Percentiles rank a stretch among this genome's conserved stretches.
phyloP scores from a whole-genome alignment of 2,888 invertebrate genomes.

The Ophion costatus region DNA sequence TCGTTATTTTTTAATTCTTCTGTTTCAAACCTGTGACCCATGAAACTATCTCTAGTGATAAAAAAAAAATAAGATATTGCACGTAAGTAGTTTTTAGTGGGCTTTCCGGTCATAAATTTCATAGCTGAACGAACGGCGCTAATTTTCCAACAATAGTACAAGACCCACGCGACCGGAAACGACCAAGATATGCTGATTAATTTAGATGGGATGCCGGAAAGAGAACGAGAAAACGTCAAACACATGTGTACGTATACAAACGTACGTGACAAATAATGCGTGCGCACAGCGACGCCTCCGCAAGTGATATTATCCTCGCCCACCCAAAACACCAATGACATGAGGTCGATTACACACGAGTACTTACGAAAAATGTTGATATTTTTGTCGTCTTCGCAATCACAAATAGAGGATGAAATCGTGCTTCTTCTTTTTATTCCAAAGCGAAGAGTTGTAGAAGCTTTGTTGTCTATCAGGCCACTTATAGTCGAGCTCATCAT shows the following conservation, averaged over 20 bases:
- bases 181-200: not conserved
- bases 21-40: not conserved
- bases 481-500: not conserved
- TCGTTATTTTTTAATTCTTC: not conserved
- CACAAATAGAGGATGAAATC: not conserved
- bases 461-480: not conserved
- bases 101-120: not conserved
- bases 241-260: not conserved
- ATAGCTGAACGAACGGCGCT: not conserved
- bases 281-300: constrained; percentile 27
- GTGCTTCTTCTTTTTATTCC: not conserved
- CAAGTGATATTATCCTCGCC: constrained; percentile 12
- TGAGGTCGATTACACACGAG: not conserved
- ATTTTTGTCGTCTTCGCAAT: not conserved
- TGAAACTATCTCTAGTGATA: not conserved
- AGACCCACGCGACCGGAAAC: not conserved
- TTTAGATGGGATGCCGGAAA: not conserved
- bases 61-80: not conserved
- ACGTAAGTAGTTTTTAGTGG: not conserved
- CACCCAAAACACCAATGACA: not conserved
- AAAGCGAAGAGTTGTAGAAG: not conserved
- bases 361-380: constrained; percentile 23
- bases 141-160: not conserved
- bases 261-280: constrained; percentile 3
- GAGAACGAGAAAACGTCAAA: not conserved